A percentile compares a stretch with the other conserved stretches of the same genome.
These are phyloP conservation scores for Aporrectodea caliginosa DNA, from an alignment of 1,140 invertebrate genomes.

Conservation along the genomic window DNA sequence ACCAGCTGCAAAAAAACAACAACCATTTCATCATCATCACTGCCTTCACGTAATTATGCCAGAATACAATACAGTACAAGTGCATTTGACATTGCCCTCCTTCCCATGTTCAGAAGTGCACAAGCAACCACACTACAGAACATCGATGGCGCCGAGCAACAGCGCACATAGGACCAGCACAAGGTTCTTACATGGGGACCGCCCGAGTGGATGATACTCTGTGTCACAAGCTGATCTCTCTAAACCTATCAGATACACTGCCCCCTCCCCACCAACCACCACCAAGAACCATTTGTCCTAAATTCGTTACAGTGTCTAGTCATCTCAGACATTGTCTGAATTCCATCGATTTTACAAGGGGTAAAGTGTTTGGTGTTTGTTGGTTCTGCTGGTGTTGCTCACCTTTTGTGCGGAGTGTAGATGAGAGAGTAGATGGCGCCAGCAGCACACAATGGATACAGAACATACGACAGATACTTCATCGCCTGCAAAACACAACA, in stretches of 20 bases:
- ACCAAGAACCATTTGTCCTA: not conserved
- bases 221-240: not conserved
- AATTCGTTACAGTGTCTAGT: not conserved
- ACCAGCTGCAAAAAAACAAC: constrained; percentile 70
- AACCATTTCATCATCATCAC: not conserved
- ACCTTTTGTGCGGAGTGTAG: constrained; percentile 76
- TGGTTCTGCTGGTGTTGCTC: too few relatives aligned
- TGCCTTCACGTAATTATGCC: too few relatives aligned
- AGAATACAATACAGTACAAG: too few relatives aligned
- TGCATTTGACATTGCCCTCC: not conserved
- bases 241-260: not conserved
- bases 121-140: not conserved
- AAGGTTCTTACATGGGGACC: too few relatives aligned
- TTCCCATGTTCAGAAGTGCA: not conserved
- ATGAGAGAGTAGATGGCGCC: constrained; percentile 88
- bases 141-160: too few relatives aligned
- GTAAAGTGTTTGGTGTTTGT: too few relatives aligned
- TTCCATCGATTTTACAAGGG: not conserved
- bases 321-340: not conserved
- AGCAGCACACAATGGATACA: constrained; percentile 82
- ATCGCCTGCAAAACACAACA: constrained; percentile 60
- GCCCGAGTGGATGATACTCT: too few relatives aligned
- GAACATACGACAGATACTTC: constrained; percentile 81
- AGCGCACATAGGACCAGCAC: too few relatives aligned
- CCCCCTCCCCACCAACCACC: not conserved